These are phyloP conservation scores for Drosophila sechellia DNA, from an alignment of 1,140 invertebrate species.

Conservation along the genomic window DNA sequence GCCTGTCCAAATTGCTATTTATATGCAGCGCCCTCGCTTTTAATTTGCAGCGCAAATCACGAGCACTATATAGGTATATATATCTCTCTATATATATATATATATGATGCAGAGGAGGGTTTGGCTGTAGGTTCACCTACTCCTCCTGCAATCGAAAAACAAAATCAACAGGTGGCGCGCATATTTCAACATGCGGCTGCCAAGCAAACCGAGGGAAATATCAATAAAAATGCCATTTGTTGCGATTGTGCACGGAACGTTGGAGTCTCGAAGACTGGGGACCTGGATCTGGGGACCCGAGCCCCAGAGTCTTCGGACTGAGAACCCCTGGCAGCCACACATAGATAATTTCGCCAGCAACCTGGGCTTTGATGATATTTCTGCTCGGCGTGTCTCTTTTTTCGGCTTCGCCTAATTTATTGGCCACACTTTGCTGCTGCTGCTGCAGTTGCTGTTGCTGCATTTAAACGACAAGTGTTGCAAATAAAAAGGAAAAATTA, in stretches of 20 bases:
- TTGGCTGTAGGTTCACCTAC: slow-evolving; percentile 28
- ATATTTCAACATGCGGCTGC: slow-evolving; percentile 79
- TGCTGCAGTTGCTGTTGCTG: slow-evolving; percentile 39
- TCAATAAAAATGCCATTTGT: slow-evolving; percentile 83
- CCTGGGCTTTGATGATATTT: slow-evolving; percentile 44
- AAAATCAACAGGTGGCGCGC: slow-evolving; percentile 80
- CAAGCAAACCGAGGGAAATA: slow-evolving; percentile 73
- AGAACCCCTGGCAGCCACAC: slow-evolving; percentile 52
- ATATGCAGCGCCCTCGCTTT: slow-evolving; percentile 80
- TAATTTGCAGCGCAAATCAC: slow-evolving; percentile 80
- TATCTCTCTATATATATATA: neutral
- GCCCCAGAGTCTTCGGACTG: slow-evolving; percentile 11
- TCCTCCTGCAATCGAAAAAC: slow-evolving; percentile 66
- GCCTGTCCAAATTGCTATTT: slow-evolving; percentile 80
- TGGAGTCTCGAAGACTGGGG: slow-evolving; percentile 16
- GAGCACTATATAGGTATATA: slow-evolving; percentile 30
- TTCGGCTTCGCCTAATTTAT: slow-evolving; percentile 73
- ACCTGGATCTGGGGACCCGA: slow-evolving; percentile 4
- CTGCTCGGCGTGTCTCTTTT: slow-evolving; percentile 29
- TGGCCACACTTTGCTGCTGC: slow-evolving; percentile 71
- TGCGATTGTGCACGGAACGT: slow-evolving; percentile 68
- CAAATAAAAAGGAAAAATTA: slow-evolving; percentile 82
- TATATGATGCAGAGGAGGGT: slow-evolving; percentile 4
- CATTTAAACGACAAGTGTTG: slow-evolving; percentile 82
- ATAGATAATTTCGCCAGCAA: slow-evolving; percentile 70